Conservation (phyloP, 2,888 invertebrate genomes). For the Colletes collaris region DNA sequence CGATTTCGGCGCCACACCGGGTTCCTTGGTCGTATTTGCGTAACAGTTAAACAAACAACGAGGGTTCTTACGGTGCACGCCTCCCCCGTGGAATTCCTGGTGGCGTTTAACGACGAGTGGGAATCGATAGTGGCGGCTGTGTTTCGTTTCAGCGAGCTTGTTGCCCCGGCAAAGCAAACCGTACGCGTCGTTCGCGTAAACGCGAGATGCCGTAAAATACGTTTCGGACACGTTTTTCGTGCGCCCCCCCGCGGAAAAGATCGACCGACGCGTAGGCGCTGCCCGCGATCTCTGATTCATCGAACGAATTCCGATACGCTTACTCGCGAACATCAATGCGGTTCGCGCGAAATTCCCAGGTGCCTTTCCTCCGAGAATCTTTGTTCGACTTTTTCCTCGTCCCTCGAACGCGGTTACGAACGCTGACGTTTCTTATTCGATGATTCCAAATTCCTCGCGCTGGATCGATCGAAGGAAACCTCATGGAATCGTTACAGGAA, state of each 20-base stretch:
- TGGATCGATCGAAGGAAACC: neutral
- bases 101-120: conserved; percentile 52
- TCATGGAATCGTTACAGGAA: too few species aligned
- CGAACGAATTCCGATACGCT: conserved; percentile 70
- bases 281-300: conserved; percentile 71
- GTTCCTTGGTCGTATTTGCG: conserved; percentile 15
- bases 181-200: conserved; percentile 33
- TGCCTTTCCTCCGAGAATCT: conserved; percentile 43
- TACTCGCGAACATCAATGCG: conserved; percentile 58
- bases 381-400: conserved; percentile 36
- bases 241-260: conserved; percentile 3
- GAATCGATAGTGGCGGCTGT: conserved; percentile 52
- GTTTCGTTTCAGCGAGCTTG: conserved; percentile 34
- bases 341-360: conserved; percentile 53
- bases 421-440: conserved; percentile 12
- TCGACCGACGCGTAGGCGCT: conserved; percentile 32
- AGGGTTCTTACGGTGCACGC: conserved; percentile 13
- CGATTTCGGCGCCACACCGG: conserved; percentile 4
- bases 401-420: neutral
- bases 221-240: conserved; percentile 5
- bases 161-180: conserved; percentile 14
- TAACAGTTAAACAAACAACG: conserved; percentile 47
- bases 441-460: conserved; percentile 12
- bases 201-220: conserved; percentile 22
- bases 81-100: conserved; percentile 30